phyloP scores from a whole-genome alignment of 2,888 invertebrate species.

The Phasia obesa region DNA sequence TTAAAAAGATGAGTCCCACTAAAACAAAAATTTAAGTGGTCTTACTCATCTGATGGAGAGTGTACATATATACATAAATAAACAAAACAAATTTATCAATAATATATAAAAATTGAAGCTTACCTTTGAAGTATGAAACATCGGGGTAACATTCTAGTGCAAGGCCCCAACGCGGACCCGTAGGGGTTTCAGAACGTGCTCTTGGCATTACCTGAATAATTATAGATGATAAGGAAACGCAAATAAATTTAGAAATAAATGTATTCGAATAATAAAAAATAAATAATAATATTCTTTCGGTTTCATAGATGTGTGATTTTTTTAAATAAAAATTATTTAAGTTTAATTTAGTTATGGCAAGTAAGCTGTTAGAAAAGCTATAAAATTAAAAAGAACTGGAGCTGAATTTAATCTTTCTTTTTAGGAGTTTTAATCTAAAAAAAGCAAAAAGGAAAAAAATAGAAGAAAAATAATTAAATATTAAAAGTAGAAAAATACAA shows the following conservation, averaged over 20 bases:
- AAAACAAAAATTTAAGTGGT: too few relatives aligned
- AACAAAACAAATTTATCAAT: neutral
- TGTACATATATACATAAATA: too few relatives aligned
- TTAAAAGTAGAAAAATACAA: neutral
- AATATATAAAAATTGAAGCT: conserved; percentile 73
- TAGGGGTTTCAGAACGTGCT: conserved; percentile 89
- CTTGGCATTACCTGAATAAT: conserved; percentile 85
- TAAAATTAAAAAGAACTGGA: conserved; percentile 41
- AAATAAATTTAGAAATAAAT: conserved; percentile 43
- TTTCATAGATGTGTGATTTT: conserved; percentile 10
- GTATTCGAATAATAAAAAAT: conserved; percentile 23
- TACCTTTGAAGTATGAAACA: conserved; percentile 84
- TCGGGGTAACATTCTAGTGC: conserved; percentile 84
- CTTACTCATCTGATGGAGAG: too few relatives aligned
- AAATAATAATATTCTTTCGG: conserved; percentile 26
- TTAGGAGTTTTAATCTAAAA: conserved; percentile 82
- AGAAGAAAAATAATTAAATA: conserved; percentile 1
- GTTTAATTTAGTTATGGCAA: conserved; percentile 53
- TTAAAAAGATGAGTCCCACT: too few relatives aligned
- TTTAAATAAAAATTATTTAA: conserved; percentile 18
- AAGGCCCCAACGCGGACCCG: conserved; percentile 86
- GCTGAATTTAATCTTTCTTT: conserved; percentile 80
- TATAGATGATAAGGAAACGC: conserved; percentile 50
- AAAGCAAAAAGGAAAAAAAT: conserved; percentile 71
- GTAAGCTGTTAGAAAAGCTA: conserved; percentile 52